Base-by-base conservation (phyloP, 2,888 invertebrate genomes). In the Liopterus haemorrhoidalis region DNA sequence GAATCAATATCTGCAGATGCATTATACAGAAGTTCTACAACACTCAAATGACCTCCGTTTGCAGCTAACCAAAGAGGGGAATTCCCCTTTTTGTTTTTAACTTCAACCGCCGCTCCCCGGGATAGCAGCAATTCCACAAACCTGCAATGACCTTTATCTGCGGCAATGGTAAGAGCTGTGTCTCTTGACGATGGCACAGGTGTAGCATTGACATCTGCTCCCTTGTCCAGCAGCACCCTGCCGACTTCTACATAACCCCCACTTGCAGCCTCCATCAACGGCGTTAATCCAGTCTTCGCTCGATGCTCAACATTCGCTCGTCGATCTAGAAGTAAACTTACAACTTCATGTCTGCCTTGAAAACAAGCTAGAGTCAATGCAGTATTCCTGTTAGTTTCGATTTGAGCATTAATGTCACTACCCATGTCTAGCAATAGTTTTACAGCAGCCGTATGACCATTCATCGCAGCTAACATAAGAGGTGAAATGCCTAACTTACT, bases 161-260 rank as follows among this genome's bases (percentile, higher is more conserved):
- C 96, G 50, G 97, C 97, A 59, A 99, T 99, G 49, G 99, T 99
- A 38, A 99, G 79, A 15, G 99, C 97, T 4, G 99, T 99, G 71
- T 99, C 99, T 40, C 96, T 75, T 3, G 95, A 95, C 12, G 95
- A 93, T 12, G 97, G 97, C 51, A 99, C 97, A 19, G 97, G 97
- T 12, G 95, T 87, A 22, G 97, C 96, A 72, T 99, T 99, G 0
- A 97, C 96, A 70, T 99, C 99, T 2, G 99, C 99, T 2, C 92
- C 92, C 70, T 94, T 93, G 64, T 95, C 93, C 28, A 99, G 73
- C 47, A 99, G 74, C 40, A 99, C 94, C 43, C 91, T 76, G 4
- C 97, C 99, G 27, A 99, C 99, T 63, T 99, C 97, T 41, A 96
- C 95, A 70, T 97, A 99, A 44, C 99, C 99, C 43, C 97, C 97